These are phyloP conservation scores for Wasmannia auropunctata DNA, from an alignment of 1,140 invertebrate species.

Conservation along the genomic window DNA sequence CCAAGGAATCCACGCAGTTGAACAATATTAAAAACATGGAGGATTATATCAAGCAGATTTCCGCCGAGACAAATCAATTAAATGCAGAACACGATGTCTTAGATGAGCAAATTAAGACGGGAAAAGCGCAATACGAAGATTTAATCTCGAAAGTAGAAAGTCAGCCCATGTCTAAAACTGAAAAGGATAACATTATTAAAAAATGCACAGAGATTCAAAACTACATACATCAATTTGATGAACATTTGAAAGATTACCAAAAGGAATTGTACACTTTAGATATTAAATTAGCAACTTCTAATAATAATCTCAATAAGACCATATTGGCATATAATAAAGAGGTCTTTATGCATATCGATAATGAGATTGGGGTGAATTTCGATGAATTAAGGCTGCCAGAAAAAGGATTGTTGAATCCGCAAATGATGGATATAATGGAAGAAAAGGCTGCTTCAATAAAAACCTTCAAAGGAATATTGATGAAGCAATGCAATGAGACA, in stretches of 20 bases:
- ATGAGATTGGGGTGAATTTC: constrained; percentile 59
- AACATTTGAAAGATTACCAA: constrained; percentile 77
- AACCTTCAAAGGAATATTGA: constrained; percentile 66
- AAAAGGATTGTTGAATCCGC: constrained; percentile 62
- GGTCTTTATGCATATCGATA: constrained; percentile 71
- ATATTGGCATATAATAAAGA: constrained; percentile 77
- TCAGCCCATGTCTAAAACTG: constrained; percentile 75
- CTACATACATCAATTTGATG: constrained; percentile 72
- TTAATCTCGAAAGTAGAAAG: constrained; percentile 66
- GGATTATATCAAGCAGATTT: constrained; percentile 59
- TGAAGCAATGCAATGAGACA: constrained; percentile 58
- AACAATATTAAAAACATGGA: constrained; percentile 57
- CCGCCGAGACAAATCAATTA: constrained; percentile 67
- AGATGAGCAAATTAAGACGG: constrained; percentile 61
- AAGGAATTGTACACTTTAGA: constrained; percentile 77
- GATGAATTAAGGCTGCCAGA: constrained; percentile 77
- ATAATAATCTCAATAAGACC: constrained; percentile 73
- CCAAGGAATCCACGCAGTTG: constrained; percentile 61
- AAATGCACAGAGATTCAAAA: constrained; percentile 72
- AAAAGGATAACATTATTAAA: constrained; percentile 73
- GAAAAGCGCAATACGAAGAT: constrained; percentile 58
- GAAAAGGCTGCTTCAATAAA: constrained; percentile 67
- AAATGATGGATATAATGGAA: constrained; percentile 70
- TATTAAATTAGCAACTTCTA: constrained; percentile 72
- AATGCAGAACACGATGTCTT: constrained; percentile 56